phyloP scores from a whole-genome alignment of 2,113 vertebrate genomes.

The Cynoglossus semilaevis region DNA sequence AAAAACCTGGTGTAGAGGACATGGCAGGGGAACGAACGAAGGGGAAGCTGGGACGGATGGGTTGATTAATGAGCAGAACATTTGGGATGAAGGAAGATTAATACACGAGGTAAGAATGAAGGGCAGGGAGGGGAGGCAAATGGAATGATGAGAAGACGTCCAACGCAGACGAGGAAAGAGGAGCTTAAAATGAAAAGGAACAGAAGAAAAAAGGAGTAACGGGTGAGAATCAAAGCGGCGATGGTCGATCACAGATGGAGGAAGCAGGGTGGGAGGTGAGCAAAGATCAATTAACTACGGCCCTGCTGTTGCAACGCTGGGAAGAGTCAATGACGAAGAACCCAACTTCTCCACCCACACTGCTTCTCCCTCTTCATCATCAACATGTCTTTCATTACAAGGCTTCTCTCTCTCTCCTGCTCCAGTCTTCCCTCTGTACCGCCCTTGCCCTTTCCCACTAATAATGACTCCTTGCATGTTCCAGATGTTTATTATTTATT shows the following conservation, averaged over 20 bases:
- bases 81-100: not conserved
- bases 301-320: slow-evolving; percentile 46
- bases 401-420: not conserved
- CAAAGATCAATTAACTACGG: slow-evolving; percentile 50
- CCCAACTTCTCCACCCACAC: slow-evolving; percentile 57
- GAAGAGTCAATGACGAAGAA: slow-evolving; percentile 57
- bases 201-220: slow-evolving; percentile 24
- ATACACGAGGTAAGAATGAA: not conserved
- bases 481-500: slow-evolving; percentile 27
- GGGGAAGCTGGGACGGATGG: not conserved
- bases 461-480: slow-evolving; percentile 38
- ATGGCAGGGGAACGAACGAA: not conserved
- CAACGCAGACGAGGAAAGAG: not conserved
- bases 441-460: slow-evolving; percentile 3
- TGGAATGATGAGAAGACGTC: not conserved
- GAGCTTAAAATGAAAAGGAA: slow-evolving; percentile 13
- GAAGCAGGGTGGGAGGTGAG: slow-evolving; percentile 25
- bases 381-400: slow-evolving; percentile 8
- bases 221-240: slow-evolving; percentile 29
- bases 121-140: not conserved
- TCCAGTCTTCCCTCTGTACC: slow-evolving; percentile 11
- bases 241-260: slow-evolving; percentile 26
- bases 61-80: not conserved
- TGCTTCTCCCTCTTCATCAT: slow-evolving; percentile 31
- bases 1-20: not conserved